Evolutionary conservation across 1,140 invertebrate species (phyloP).

Genomic region (Tetragonula clypearis): DNA sequence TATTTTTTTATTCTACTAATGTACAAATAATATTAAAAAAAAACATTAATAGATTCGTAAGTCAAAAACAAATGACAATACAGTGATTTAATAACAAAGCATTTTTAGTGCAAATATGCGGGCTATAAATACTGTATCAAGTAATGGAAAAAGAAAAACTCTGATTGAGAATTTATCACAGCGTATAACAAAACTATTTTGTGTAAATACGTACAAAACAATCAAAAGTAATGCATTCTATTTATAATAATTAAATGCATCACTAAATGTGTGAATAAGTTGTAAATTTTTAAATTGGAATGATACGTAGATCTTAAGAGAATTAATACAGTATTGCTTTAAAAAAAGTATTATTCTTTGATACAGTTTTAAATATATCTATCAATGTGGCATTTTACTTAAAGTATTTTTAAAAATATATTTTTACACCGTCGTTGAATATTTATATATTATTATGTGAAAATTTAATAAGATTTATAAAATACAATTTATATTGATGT

Average conservation of each 20-base stretch:
- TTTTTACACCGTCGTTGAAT: constrained; percentile 27
- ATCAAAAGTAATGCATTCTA: not conserved
- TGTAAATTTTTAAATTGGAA: constrained; percentile 39
- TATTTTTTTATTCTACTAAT: constrained; percentile 33
- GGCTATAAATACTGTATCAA: not conserved
- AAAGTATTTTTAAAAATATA: constrained; percentile 41
- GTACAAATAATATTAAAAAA: constrained; percentile 43
- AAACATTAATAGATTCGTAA: not conserved
- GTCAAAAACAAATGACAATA: not conserved
- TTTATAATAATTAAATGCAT: constrained; percentile 8
- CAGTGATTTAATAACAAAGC: not conserved
- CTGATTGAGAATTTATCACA: not conserved
- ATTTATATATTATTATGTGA: constrained; percentile 4
- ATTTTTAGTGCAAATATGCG: not conserved
- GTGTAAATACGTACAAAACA: constrained; percentile 24
- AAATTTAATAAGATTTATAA: constrained; percentile 4
- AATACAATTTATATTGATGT: constrained; percentile 14
- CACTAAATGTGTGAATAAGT: constrained; percentile 35
- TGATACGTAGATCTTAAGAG: constrained; percentile 19
- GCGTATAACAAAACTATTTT: constrained; percentile 1
- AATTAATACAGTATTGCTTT: constrained; percentile 37
- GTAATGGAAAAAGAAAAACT: not conserved
- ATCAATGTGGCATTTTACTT: constrained; percentile 62
- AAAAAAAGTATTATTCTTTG: not conserved
- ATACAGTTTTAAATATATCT: constrained; percentile 13